Evolutionary conservation across 2,888 invertebrate genomes (phyloP).

Genomic region (Buathra laborator): DNA sequence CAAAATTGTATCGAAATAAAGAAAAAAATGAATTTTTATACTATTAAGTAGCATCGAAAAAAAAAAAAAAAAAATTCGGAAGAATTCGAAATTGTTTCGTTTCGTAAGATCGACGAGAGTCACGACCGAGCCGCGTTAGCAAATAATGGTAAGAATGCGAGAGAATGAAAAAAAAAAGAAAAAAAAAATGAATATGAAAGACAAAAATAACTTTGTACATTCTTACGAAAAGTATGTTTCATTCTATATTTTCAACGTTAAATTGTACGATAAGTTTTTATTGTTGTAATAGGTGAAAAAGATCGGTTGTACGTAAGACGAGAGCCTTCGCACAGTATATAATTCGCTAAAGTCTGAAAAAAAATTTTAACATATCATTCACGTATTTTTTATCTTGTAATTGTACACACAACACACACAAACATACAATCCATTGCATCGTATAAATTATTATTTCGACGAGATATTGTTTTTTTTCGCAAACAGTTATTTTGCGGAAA

Average conservation of each 20-base stretch:
- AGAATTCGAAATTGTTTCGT: conserved; percentile 1
- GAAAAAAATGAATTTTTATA: neutral
- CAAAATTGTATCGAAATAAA: too few species aligned
- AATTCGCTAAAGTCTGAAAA: conserved; percentile 41
- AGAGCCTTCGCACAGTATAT: conserved; percentile 49
- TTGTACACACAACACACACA: conserved; percentile 3
- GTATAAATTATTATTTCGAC: conserved; percentile 23
- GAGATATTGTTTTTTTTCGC: conserved; percentile 13
- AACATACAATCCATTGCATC: conserved; percentile 9
- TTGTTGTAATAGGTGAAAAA: conserved; percentile 11
- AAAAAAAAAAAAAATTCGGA: neutral
- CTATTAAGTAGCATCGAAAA: neutral
- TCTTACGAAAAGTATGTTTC: conserved; percentile 16
- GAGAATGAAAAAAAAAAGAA: neutral
- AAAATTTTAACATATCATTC: conserved; percentile 51
- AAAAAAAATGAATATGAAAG: neutral
- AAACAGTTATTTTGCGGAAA: neutral
- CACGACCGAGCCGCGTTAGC: neutral
- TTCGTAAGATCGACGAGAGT: conserved; percentile 23
- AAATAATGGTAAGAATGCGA: conserved; percentile 3
- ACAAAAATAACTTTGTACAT: conserved; percentile 35
- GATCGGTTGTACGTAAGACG: conserved; percentile 3
- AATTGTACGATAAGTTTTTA: conserved; percentile 15
- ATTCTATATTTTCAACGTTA: conserved; percentile 21
- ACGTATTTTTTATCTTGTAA: conserved; percentile 33